Base-by-base conservation (phyloP, 2,888 invertebrate species). In the Melinopterus prodromus region DNA sequence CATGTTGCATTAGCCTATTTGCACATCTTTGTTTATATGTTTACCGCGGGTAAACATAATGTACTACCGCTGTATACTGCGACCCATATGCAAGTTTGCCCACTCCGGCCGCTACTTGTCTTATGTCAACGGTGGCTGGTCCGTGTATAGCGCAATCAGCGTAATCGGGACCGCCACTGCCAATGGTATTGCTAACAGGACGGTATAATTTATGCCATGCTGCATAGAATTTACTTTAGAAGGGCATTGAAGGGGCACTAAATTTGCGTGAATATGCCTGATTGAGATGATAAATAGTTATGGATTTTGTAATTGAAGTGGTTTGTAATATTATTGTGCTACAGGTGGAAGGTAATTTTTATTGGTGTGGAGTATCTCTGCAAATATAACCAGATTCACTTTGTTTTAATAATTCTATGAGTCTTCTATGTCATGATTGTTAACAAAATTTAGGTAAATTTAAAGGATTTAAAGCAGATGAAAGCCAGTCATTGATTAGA, bases 1-100 rank as follows among this genome's bases (percentile, higher is more conserved):
- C 15, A 35, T 35, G 37, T 74, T 74, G 37, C 74, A 37, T 74
- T 37, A 74, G 74, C 74, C 53, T 74, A 37, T 74, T 74, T 74
- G 74, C 74, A 74, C 74, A 74, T 74, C 74, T 74, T 37, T 74
- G 74, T 74, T 74, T 74, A 74, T 74, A 35, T 35, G 74, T 74
- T 74, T 74, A 37, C 74, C 36, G 9, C 37, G 74, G 35, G 74
- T 36, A 74, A 35, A 74, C 74, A 74, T 35, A 37, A 37, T 36
- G 74, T 53, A 53, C 9, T 53, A 53, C 53, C 9, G 53, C 53
- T 53, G 53, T 12, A 53, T 53, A 9, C 53, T 53, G 53, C 12
- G 53, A 53, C 53, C 53, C 53, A 53, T 53, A 53, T 53, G 53
- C 53, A 53, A 53, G 53, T 53, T 53, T 53, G 12, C 53, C 53